Conservation (phyloP, 2,797 vertebrate species). For the Lophius americanus region DNA sequence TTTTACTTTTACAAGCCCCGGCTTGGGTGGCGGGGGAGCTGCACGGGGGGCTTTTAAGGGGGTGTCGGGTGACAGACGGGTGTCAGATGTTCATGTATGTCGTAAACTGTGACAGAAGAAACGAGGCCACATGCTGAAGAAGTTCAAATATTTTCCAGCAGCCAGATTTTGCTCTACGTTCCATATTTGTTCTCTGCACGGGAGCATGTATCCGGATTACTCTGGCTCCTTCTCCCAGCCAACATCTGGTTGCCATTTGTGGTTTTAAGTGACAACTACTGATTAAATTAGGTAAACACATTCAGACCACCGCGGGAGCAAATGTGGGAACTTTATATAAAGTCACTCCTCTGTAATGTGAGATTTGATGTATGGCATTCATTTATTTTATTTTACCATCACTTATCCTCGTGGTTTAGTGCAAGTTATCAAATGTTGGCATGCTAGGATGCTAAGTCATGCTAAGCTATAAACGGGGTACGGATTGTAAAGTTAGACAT, state of each 20-base stretch:
- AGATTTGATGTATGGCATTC: too few species aligned
- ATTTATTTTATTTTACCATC: too few species aligned
- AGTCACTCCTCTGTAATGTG: too few species aligned
- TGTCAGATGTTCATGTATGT: conserved; percentile 24
- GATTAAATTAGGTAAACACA: not conserved
- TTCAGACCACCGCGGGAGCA: not conserved
- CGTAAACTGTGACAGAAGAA: not conserved
- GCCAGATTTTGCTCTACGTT: not conserved
- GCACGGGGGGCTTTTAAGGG: not conserved
- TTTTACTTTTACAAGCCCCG: not conserved
- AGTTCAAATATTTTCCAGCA: conserved; percentile 14
- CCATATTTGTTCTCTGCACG: not conserved
- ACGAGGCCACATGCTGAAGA: not conserved
- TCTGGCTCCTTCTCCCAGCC: not conserved
- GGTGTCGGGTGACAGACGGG: conserved; percentile 34
- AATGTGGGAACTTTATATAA: too few species aligned
- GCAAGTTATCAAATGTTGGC: too few species aligned
- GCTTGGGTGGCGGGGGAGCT: not conserved
- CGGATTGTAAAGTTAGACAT: too few species aligned
- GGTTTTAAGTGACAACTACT: not conserved
- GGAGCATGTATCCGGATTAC: not conserved
- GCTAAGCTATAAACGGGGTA: too few species aligned
- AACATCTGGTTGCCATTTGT: not conserved
- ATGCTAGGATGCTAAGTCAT: not conserved
- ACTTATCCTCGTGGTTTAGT: too few species aligned